phyloP scores from a whole-genome alignment of 1,140 invertebrate genomes.

The Hycleus phaleratus region DNA sequence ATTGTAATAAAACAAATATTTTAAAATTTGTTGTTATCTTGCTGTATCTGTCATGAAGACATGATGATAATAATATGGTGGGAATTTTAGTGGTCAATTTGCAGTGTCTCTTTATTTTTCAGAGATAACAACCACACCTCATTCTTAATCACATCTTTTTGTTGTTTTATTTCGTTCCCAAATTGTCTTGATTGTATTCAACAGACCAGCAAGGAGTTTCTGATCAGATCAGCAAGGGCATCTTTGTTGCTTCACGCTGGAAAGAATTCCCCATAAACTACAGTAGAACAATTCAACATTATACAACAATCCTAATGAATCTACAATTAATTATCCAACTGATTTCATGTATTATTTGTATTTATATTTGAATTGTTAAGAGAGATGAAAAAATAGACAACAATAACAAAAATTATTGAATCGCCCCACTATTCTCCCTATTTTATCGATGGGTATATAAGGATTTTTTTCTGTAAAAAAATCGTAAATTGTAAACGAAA shows the following conservation, averaged over 20 bases:
- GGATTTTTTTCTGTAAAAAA: no score
- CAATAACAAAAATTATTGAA: slow-evolving; percentile 16
- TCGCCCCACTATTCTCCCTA: slow-evolving; percentile 21
- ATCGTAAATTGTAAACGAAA: no score
- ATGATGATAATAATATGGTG: no score
- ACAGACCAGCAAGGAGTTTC: slow-evolving; percentile 20
- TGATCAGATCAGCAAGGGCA: slow-evolving; percentile 24
- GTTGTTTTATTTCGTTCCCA: neutral
- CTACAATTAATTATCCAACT: slow-evolving; percentile 12
- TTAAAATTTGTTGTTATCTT: no score
- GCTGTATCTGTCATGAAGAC: no score
- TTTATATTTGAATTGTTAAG: slow-evolving; percentile 1
- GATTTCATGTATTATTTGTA: slow-evolving; percentile 15
- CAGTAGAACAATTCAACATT: slow-evolving; percentile 15
- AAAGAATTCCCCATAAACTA: slow-evolving; percentile 20
- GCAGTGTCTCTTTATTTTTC: no score
- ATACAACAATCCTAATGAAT: slow-evolving; percentile 15
- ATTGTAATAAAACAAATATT: no score
- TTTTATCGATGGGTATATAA: no score
- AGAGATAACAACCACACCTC: no score
- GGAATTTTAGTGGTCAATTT: no score
- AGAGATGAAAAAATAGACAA: slow-evolving; percentile 14
- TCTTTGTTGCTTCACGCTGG: slow-evolving; percentile 29
- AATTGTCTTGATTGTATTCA: slow-evolving; percentile 22
- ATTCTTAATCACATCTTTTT: no score